These are phyloP conservation scores for Indicator maculatus DNA, from an alignment of 2,113 vertebrate genomes.

Conservation along the genomic window DNA sequence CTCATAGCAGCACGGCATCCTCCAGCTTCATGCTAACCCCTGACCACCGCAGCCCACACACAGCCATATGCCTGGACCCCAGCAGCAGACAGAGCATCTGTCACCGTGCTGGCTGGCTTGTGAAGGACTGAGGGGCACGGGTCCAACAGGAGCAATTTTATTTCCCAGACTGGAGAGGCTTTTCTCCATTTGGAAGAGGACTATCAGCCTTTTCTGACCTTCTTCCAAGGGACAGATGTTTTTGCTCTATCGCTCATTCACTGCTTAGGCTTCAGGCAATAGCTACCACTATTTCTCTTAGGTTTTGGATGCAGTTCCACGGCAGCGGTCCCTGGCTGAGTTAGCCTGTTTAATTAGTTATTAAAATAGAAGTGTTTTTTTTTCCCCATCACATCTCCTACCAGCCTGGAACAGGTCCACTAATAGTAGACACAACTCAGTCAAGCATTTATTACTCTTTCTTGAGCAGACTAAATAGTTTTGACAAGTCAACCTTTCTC, in stretches of 20 bases:
- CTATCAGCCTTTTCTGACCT: slow-evolving; percentile 36
- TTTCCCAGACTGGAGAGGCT: background rate
- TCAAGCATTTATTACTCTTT: background rate
- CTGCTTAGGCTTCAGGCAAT: background rate
- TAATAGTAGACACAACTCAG: slow-evolving; percentile 40
- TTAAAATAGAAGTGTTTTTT: slow-evolving; percentile 12
- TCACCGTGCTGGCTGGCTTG: background rate
- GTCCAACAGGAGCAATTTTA: background rate
- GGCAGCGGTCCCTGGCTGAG: background rate
- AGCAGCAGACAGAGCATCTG: slow-evolving; percentile 1
- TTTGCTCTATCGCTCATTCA: background rate
- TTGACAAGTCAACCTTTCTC: slow-evolving; percentile 23
- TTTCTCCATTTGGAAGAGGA: slow-evolving; percentile 13
- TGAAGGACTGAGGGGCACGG: background rate
- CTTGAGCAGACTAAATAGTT: background rate
- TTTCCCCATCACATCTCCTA: slow-evolving; percentile 2
- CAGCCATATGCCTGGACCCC: background rate
- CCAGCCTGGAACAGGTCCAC: slow-evolving; percentile 42
- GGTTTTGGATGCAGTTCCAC: slow-evolving; percentile 23
- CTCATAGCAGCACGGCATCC: background rate
- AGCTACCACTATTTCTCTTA: background rate
- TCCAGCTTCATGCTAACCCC: background rate
- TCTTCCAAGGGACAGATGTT: slow-evolving; percentile 37
- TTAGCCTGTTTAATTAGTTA: slow-evolving; percentile 53
- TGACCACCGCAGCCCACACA: accelerated